Conservation (phyloP, 2,113 vertebrate species). For the Gambusia affinis region DNA sequence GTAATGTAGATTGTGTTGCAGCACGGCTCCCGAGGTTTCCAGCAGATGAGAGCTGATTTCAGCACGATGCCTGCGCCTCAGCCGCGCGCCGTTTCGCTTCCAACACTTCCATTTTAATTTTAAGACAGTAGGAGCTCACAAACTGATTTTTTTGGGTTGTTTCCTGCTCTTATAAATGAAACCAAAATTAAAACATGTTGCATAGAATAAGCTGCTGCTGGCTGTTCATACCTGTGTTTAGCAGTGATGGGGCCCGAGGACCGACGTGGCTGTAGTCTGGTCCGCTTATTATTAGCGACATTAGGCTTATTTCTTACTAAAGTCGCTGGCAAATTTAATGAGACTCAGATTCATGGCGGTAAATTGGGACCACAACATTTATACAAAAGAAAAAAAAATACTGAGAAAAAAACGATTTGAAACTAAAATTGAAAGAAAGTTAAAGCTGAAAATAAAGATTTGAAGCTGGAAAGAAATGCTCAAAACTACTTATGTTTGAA, state of each 20-base stretch:
- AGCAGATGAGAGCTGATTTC: constrained; percentile 40
- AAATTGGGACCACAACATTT: too few relatives aligned
- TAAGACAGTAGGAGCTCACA: constrained; percentile 39
- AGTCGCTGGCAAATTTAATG: too few relatives aligned
- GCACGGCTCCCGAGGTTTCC: constrained; percentile 35
- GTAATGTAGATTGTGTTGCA: constrained; percentile 54
- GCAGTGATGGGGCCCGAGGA: constrained; percentile 68
- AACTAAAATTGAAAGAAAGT: too few relatives aligned
- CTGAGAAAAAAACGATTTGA: too few relatives aligned
- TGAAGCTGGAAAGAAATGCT: too few relatives aligned
- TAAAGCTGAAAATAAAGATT: too few relatives aligned
- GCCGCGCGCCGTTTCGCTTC: constrained; percentile 44
- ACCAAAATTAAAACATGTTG: constrained; percentile 47
- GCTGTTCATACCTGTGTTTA: constrained; percentile 51
- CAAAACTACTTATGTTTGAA: too few relatives aligned
- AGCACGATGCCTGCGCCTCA: constrained; percentile 37
- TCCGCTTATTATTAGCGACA: too few relatives aligned
- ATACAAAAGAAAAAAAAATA: too few relatives aligned
- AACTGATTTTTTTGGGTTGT: constrained; percentile 26
- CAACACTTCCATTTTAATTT: constrained; percentile 38
- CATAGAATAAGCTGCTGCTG: constrained; percentile 46
- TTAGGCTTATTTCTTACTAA: too few relatives aligned
- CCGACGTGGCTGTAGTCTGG: constrained; percentile 28
- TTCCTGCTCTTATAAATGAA: constrained; percentile 3
- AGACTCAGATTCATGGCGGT: too few relatives aligned